These are phyloP conservation scores for Drosophila kikkawai DNA, from an alignment of 1,140 invertebrate genomes.

Conservation along the genomic window DNA sequence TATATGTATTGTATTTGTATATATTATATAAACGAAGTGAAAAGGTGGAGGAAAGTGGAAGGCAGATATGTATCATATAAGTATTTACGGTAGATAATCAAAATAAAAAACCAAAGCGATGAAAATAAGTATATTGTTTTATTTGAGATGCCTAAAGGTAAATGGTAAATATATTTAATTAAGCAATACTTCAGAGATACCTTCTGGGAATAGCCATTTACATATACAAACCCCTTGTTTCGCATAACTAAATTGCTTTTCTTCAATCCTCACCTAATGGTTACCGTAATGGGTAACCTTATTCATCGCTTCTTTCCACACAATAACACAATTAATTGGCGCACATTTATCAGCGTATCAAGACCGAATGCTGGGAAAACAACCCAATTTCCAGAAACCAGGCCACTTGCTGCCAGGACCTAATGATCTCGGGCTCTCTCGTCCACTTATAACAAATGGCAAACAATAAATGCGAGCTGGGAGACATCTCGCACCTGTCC, in stretches of 20 bases:
- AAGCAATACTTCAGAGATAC: too few relatives aligned
- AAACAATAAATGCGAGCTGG: constrained; percentile 60
- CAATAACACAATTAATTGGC: constrained; percentile 65
- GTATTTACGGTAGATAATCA: constrained; percentile 83
- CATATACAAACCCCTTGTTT: not conserved
- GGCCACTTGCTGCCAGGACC: not conserved
- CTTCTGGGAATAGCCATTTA: not conserved
- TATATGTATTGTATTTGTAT: constrained; percentile 75
- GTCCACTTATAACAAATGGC: constrained; percentile 63
- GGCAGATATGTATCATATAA: constrained; percentile 68
- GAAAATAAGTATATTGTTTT: constrained; percentile 22
- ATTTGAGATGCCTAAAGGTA: not conserved
- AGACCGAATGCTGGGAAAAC: not conserved
- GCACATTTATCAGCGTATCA: constrained; percentile 48
- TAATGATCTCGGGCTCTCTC: constrained; percentile 28
- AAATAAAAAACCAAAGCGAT: constrained; percentile 65
- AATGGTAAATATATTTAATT: not conserved
- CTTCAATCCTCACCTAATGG: constrained; percentile 16
- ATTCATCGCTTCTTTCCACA: constrained; percentile 14
- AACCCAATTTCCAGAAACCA: not conserved
- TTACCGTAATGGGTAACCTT: constrained; percentile 3
- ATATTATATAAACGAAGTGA: constrained; percentile 58
- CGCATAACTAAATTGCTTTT: not conserved
- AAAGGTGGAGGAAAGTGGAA: constrained; percentile 6
- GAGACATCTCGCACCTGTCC: constrained; percentile 30